These are phyloP conservation scores for Eidolon helvum DNA, from an alignment of 2,113 vertebrate species.

Conservation along the genomic window DNA sequence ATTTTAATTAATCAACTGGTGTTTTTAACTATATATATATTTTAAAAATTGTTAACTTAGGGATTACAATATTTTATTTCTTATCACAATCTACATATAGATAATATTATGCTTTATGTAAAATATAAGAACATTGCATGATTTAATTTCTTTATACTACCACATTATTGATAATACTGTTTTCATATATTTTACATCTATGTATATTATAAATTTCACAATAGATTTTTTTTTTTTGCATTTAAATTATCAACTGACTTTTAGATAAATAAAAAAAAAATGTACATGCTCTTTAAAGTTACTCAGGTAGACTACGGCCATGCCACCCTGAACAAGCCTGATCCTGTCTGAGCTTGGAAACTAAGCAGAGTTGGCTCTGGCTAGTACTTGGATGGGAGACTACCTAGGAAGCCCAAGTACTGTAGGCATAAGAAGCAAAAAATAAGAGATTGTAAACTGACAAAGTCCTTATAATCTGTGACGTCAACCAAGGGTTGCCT, in stretches of 20 bases:
- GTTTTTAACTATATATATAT: not conserved
- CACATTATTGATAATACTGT: not conserved
- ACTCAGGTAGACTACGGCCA: not conserved
- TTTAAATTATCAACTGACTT: not conserved
- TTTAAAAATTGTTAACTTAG: not conserved
- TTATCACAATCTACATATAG: not conserved
- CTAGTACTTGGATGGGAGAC: no score
- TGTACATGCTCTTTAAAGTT: not conserved
- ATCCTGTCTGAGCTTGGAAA: no score
- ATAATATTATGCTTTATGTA: not conserved
- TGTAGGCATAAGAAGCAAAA: no score
- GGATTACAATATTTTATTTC: not conserved
- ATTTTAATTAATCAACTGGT: not conserved
- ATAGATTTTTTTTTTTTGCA: not conserved
- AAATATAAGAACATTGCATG: not conserved
- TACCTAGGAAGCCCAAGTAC: no score
- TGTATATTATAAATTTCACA: not conserved
- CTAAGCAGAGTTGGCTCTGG: no score
- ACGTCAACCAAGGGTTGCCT: no score
- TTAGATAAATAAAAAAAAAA: not conserved
- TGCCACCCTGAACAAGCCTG: no score
- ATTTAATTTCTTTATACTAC: not conserved
- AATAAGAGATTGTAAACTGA: no score
- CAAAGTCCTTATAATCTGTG: no score
- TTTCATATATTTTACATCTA: not conserved